These are phyloP conservation scores for Graptemys geographica DNA, from an alignment of 2,797 vertebrate genomes.

Conservation along the genomic window DNA sequence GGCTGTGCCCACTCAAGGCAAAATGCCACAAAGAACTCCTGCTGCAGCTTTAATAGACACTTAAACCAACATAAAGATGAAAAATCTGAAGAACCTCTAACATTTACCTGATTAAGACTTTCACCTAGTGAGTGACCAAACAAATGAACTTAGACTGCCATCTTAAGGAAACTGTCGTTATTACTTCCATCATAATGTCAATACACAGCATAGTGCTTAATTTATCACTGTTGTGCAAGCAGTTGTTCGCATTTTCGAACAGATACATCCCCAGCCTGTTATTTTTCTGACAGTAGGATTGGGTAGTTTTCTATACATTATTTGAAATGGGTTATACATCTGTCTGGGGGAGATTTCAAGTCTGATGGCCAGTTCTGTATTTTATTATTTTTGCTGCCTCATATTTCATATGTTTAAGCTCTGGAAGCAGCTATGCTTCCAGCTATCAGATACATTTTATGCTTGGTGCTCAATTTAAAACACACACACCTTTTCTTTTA, in stretches of 20 bases:
- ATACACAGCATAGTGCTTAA: rapidly evolving
- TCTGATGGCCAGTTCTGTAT: rapidly evolving
- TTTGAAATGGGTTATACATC: background rate
- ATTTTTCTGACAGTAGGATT: rapidly evolving
- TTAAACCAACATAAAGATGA: background rate
- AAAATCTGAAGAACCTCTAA: background rate
- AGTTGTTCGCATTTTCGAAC: rapidly evolving
- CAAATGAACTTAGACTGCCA: slow-evolving; percentile 3
- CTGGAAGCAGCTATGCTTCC: rapidly evolving
- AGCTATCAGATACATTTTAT: background rate
- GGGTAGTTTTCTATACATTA: background rate
- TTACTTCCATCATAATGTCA: background rate
- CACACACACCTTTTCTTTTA: background rate
- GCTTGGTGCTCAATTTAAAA: background rate
- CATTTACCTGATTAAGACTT: background rate
- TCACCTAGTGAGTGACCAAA: rapidly evolving
- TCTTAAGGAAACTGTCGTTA: slow-evolving; percentile 35
- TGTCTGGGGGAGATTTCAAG: background rate
- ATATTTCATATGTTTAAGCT: rapidly evolving
- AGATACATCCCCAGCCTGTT: background rate
- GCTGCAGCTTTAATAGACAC: rapidly evolving
- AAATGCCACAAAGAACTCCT: background rate
- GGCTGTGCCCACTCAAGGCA: background rate
- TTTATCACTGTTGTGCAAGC: rapidly evolving
- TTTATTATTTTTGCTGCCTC: rapidly evolving